Conservation (phyloP, 2,113 vertebrate genomes). For the Podocnemis expansa region DNA sequence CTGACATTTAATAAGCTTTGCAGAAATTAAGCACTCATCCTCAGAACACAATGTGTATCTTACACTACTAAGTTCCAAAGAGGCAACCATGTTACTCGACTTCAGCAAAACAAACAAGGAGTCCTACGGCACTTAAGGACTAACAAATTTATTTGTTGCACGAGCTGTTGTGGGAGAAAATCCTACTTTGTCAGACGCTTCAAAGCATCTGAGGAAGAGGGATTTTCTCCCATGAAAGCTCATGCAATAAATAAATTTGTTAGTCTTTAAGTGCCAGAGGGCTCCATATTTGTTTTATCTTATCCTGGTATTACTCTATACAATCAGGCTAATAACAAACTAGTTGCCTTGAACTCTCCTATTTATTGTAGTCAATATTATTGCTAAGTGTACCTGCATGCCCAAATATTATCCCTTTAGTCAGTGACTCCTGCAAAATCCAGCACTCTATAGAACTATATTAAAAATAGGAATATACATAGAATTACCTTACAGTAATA, state of each 20-base stretch:
- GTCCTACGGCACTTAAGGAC: too few species aligned
- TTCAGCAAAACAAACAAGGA: too few species aligned
- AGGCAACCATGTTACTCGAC: too few species aligned
- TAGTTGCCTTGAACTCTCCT: neutral
- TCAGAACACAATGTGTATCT: neutral
- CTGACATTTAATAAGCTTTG: constrained; percentile 39
- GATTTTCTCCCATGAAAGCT: too few species aligned
- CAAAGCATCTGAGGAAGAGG: too few species aligned
- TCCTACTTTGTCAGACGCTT: too few species aligned
- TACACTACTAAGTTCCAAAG: too few species aligned
- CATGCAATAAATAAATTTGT: too few species aligned
- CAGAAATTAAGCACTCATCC: constrained; percentile 41
- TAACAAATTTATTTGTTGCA: too few species aligned
- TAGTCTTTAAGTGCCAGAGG: too few species aligned
- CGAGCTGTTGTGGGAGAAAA: too few species aligned
- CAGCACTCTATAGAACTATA: neutral
- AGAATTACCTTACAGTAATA: neutral
- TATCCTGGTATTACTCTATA: neutral
- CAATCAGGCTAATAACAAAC: neutral
- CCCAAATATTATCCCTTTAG: neutral
- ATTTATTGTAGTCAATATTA: neutral
- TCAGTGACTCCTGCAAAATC: neutral
- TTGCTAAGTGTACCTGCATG: neutral
- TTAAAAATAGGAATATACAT: neutral
- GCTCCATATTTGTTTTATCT: too few species aligned